These are phyloP conservation scores for Aphidius gifuensis DNA, from an alignment of 1,140 invertebrate genomes.

Conservation along the genomic window DNA sequence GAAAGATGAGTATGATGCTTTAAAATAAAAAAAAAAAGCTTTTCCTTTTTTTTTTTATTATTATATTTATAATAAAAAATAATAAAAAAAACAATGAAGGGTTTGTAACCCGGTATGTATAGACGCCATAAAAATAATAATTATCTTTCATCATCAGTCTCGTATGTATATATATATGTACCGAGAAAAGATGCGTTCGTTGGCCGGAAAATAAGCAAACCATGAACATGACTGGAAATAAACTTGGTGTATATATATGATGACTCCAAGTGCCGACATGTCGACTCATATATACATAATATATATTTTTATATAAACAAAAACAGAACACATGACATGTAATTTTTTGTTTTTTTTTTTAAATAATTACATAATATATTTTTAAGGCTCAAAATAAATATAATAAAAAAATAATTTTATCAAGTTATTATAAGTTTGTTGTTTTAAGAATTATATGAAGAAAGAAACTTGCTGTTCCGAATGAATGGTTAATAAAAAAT, in stretches of 20 bases:
- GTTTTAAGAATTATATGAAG: constrained; percentile 6
- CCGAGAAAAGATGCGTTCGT: neutral
- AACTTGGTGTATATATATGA: constrained; percentile 4
- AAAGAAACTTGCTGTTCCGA: constrained; percentile 3
- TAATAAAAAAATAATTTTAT: neutral
- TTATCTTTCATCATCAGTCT: too few species aligned
- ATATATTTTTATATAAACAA: constrained; percentile 5
- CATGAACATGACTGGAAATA: constrained; percentile 12
- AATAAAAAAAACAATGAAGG: too few species aligned
- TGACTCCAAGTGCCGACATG: neutral
- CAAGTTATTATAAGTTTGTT: constrained; percentile 12
- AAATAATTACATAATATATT: neutral
- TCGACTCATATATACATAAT: constrained; percentile 1
- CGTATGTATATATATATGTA: too few species aligned
- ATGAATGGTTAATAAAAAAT: neutral
- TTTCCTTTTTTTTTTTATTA: too few species aligned
- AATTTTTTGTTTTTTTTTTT: neutral
- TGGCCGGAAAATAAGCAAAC: constrained; percentile 17
- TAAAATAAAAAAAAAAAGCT: too few species aligned
- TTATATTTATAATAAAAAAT: too few species aligned
- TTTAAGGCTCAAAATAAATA: neutral
- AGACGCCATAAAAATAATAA: too few species aligned
- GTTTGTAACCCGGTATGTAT: too few species aligned
- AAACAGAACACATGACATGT: neutral
- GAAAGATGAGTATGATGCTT: too few species aligned